Conservation (phyloP, 2,888 invertebrate genomes). For the Ochlodes sylvanus region DNA sequence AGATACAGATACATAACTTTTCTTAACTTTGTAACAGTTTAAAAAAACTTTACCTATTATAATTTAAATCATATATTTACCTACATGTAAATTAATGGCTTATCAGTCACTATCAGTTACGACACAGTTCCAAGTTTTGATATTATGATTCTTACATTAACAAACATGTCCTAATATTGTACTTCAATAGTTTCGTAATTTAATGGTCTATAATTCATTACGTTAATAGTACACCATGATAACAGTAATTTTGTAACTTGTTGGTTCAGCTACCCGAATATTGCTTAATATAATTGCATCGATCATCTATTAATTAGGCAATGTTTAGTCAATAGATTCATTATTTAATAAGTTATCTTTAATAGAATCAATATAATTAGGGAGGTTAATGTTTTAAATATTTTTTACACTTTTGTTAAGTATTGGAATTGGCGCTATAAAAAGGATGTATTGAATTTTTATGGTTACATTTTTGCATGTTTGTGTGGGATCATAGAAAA, state of each 20-base stretch:
- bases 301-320: conserved; percentile 16
- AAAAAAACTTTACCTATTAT: no score
- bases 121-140: background rate
- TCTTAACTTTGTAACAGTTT: no score
- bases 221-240: conserved; percentile 16
- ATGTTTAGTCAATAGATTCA: conserved; percentile 11
- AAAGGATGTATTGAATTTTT: no score
- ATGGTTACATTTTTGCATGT: no score
- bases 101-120: background rate
- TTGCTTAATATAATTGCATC: conserved; percentile 26
- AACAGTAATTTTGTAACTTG: conserved; percentile 24
- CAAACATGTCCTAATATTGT: background rate
- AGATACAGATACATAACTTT: background rate
- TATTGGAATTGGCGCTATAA: no score
- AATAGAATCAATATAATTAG: no score
- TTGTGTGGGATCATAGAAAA: no score
- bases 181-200: conserved; percentile 7
- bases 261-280: conserved; percentile 6
- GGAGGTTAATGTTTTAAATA: no score
- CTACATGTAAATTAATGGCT: background rate
- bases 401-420: no score
- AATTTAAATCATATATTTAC: no score
- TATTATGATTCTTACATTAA: conserved; percentile 1
- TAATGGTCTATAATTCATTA: background rate
- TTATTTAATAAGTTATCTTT: no score